Base-by-base conservation (phyloP, 1,140 invertebrate genomes). In the Prorops nasuta region DNA sequence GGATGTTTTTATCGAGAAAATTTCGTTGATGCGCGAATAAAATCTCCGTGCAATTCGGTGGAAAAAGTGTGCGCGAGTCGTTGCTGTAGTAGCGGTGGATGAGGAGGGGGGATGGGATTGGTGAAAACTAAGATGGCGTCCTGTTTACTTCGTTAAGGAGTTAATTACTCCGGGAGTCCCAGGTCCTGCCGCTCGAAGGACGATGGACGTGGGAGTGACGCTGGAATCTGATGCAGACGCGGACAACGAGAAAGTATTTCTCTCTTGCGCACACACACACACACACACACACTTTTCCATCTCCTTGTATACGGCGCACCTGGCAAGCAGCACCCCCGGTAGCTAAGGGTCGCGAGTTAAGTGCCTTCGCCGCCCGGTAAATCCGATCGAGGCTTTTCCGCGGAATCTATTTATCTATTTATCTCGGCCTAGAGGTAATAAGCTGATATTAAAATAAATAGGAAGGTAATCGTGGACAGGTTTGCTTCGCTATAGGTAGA, bases 131-230 rank as follows among this genome's bases (percentile, higher is more conserved):
- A 77, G 71, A 76, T 77, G 74, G 73, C 74, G 72, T 66, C 72
- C 64, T 69, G 63, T 70, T 77, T 76, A 77, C 73, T 76, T 76
- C 74, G 73, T 77, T 77, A 77, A 74, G 69, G 67, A 71, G 71
- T 76, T 77, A 77, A 77, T 77, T 77, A 77, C 71, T 73, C 62
- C 62, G 60, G 54, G 61, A 73, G 71, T 71, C 60, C 59, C 52
- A 58, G 59, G 58, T 67, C 60, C 59, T 61, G 54, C 59, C 51
- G 54, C 52, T 51, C 49, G 63, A 58, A 65, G 63, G 62, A 62
- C 60, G 71, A 65, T 60, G 63, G 64, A 66, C 61, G 64, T 56
- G 60, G 59, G 56, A 62, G 60, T 61, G 57, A 51, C 39, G 38
- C 16, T 53, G 58, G 57, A 64, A 63, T 64, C 60, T 60, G 57